Evolutionary conservation across 2,797 vertebrate genomes (phyloP).

Genomic region (Limosa lapponica): DNA sequence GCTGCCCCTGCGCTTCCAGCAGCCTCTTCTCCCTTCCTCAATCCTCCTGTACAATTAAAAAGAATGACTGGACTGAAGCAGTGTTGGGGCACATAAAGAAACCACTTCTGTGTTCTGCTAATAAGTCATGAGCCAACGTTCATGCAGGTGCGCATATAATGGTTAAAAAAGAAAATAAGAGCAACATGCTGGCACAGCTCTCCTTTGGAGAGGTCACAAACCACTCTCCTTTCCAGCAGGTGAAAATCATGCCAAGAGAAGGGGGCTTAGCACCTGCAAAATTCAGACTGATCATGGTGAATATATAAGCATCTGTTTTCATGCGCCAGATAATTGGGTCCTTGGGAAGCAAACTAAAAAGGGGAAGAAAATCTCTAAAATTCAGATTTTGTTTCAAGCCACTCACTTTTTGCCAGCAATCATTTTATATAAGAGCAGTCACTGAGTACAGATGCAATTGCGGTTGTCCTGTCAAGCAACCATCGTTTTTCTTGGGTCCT

Average conservation of each 20-base stretch:
- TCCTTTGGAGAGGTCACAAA: constrained; percentile 1
- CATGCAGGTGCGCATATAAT: background rate
- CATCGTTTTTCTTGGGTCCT: background rate
- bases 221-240: background rate
- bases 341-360: constrained; percentile 36
- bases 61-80: background rate
- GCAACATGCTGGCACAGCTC: background rate
- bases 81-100: background rate
- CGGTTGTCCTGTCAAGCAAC: background rate
- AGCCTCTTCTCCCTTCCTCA: background rate
- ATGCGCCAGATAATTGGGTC: constrained; percentile 22
- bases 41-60: background rate
- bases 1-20: background rate
- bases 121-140: background rate
- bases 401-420: background rate
- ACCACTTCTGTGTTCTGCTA: background rate
- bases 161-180: background rate
- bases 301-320: constrained; percentile 9
- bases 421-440: background rate
- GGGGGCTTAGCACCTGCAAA: background rate
- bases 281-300: background rate
- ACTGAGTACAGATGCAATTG: background rate
- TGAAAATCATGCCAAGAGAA: background rate
- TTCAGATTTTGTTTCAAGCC: background rate
- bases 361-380: background rate